Evolutionary conservation across 1,140 invertebrate genomes (phyloP), one percentile per base, ranked within the genome.

Genomic region (Panagrolaimus sp.): DNA sequence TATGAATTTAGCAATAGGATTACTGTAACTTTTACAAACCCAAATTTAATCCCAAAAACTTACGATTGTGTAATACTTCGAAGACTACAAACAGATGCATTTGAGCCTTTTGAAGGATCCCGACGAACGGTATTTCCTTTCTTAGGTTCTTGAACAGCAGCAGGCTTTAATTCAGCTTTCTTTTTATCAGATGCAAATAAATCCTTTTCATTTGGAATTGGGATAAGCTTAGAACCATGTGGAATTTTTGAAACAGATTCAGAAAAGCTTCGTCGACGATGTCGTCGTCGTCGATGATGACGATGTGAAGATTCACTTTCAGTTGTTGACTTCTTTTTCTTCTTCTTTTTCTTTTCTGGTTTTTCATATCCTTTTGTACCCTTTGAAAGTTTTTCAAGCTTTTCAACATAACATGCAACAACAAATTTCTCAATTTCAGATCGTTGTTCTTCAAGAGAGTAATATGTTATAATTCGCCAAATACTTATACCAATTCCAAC

Each of bases 371-470:
- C 32, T 24, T 58, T 58, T 2, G 52, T 10, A 21, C 21, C 21
- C 17, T 58, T 58, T 21, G 52, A 58, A 21, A 58, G 14, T 4
- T 21, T n/a, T 58, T 58, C 52, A n/a, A 58, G 17, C 52, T 58
- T 58, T 28, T 58, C 52, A 21, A 58, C 52, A 58, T 58, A 58
- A n/a, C 52, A 58, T 14, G 52, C 21, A 58, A 58, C 52, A 28
- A 58, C 52, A 58, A 58, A 58, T n/a, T 58, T 58, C 52, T 58
- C 52, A 26, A 58, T 28, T 26, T 58, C 52, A 58, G 1, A 21
- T 24, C 52, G 15, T 26, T 28, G 14, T 5, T 10, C 1, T 17
- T 58, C 52, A 14, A n/a, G 14, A 4, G 10, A 0, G 5, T 21
- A 58, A 14, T 58, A 58, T 28, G 14, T 21, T 12, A 10, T 12